A percentile compares a stretch with the other conserved stretches of the same genome.
Evolutionary conservation across 2,888 invertebrate species (phyloP).

Genomic region (Troides aeacus): DNA sequence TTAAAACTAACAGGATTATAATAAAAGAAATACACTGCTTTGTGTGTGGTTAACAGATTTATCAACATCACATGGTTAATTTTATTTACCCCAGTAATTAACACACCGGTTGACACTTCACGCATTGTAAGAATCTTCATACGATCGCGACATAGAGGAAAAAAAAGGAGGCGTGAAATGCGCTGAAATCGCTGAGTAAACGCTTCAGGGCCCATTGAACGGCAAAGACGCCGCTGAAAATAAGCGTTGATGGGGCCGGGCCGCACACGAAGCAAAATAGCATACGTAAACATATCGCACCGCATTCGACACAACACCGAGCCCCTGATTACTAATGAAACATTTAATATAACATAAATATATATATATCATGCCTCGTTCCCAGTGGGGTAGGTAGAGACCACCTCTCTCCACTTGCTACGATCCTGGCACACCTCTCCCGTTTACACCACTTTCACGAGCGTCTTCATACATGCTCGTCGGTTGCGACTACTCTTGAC

Average conservation of each 20-base stretch:
- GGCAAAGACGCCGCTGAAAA: conserved; percentile 70
- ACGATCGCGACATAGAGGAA: conserved; percentile 44
- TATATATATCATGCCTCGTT: too few species aligned
- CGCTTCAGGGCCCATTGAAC: conserved; percentile 72
- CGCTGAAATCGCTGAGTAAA: conserved; percentile 64
- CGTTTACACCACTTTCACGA: too few species aligned
- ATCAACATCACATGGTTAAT: conserved; percentile 29
- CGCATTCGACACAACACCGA: conserved; percentile 29
- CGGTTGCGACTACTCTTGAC: too few species aligned
- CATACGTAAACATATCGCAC: conserved; percentile 32
- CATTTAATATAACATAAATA: neutral
- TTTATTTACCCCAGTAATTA: conserved; percentile 58
- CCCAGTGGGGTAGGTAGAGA: too few species aligned
- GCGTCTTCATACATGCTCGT: too few species aligned
- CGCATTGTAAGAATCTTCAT: conserved; percentile 62
- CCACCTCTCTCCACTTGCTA: too few species aligned
- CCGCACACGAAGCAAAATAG: conserved; percentile 62
- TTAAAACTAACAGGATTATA: too few species aligned
- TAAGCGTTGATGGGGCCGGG: conserved; percentile 53
- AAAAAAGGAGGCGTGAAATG: conserved; percentile 73
- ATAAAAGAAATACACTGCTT: neutral
- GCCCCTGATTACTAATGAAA: neutral
- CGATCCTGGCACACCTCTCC: too few species aligned
- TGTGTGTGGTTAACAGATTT: conserved; percentile 31
- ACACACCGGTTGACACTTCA: conserved; percentile 65